Base-by-base conservation (phyloP, 2,888 invertebrate genomes). In the Noctuana brunneofusca region DNA sequence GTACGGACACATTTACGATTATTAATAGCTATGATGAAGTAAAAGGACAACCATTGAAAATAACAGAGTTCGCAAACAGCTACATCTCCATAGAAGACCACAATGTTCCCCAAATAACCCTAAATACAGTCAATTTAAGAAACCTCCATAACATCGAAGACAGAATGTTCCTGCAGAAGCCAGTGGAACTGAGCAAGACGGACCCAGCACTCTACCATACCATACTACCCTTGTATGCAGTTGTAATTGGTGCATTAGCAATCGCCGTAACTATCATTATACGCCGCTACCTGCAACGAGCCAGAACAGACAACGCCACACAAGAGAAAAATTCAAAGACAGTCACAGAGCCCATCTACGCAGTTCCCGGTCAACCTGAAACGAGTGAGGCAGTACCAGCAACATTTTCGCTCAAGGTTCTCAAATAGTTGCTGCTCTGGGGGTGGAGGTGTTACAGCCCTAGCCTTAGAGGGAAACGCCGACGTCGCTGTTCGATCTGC, bases 361-460 rank as follows among this genome's bases (percentile, higher is more conserved):
- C 35, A 11, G 16, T 8, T 18, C 53, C 53, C 2, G 38, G n/a
- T 12, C 8, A 5, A 38, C 0, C 53, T 18, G 12, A 16, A 14
- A 30, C 32, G 8, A 14, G n/a, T 16, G 30, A 30, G 16, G 6
- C 30, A 6, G 12, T 54, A 11, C 53, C 59, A 60, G 60, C 60
- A 60, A 60, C 60, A 35, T 60, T 60, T 16, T 53, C 60, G 53
- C n/a, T 60, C 9, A 60, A 60, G 8, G 60, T 60, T 1, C 60
- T 60, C 60, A 60, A 60, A 59, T 53, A 59, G 59, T 59, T 60
- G 59, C 53, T 60, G 59, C 46, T 60, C 59, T 46, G 59, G 53
- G 53, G 60, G 35, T 60, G 53, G 54, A 60, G 48, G 20, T 22
- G 22, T 49, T 49, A 49, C 48, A 24, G n/a, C 16, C 46, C 20